These are phyloP conservation scores for Oscheius sp. DNA, from an alignment of 1,140 invertebrate genomes.

Conservation along the genomic window DNA sequence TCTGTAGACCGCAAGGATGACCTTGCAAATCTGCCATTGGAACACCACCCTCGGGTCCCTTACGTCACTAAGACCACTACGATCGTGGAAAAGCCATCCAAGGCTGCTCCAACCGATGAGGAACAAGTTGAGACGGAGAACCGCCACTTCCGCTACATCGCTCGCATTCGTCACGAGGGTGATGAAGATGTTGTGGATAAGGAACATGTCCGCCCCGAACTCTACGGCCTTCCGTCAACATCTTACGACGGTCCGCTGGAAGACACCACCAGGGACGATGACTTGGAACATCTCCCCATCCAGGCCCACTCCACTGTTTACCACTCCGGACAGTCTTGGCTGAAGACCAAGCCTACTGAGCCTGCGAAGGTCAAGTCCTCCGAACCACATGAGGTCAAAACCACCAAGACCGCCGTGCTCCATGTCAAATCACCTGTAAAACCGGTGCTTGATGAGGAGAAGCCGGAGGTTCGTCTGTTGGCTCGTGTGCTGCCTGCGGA, in stretches of 20 bases:
- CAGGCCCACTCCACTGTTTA: constrained; percentile 21
- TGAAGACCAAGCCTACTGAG: background rate
- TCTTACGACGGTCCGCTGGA: constrained; percentile 37
- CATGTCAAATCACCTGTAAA: background rate
- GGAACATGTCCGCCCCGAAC: constrained; percentile 18
- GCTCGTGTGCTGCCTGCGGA: background rate
- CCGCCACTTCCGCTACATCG: constrained; percentile 4
- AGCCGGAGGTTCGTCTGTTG: background rate
- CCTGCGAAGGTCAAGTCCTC: too few species aligned
- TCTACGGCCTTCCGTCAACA: constrained; percentile 15
- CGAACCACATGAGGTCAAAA: background rate
- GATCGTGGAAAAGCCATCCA: background rate
- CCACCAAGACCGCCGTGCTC: background rate
- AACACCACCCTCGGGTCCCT: background rate
- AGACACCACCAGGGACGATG: constrained; percentile 25
- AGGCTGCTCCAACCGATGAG: too few species aligned
- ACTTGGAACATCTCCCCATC: constrained; percentile 33
- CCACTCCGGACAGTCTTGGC: constrained; percentile 28
- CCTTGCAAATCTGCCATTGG: background rate
- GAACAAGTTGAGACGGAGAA: background rate
- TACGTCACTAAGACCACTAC: constrained; percentile 18
- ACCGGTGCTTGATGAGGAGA: background rate
- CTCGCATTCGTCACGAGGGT: constrained; percentile 31
- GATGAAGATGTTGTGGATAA: constrained; percentile 51
- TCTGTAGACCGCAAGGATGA: background rate